Evolutionary conservation across 2,113 vertebrate species (phyloP).

Genomic region (Embiotoca jacksoni): DNA sequence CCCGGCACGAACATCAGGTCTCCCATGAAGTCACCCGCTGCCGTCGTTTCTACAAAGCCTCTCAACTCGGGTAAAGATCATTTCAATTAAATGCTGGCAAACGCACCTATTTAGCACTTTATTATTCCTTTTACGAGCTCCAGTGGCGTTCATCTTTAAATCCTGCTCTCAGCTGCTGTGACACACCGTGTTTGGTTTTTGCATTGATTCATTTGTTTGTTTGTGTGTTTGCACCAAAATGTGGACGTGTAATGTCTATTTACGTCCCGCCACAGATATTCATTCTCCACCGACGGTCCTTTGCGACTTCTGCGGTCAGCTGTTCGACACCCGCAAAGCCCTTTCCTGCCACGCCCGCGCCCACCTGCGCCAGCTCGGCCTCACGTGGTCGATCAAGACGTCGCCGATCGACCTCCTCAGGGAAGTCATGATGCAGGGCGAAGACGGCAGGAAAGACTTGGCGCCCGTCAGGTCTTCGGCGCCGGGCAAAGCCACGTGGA

Average conservation of each 20-base stretch:
- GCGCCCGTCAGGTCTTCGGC: constrained; percentile 21
- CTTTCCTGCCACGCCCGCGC: constrained; percentile 93
- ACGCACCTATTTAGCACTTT: too few relatives aligned
- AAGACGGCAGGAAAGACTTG: constrained; percentile 80
- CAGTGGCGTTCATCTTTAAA: too few relatives aligned
- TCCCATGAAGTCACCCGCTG: constrained; percentile 6
- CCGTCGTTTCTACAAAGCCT: constrained; percentile 35
- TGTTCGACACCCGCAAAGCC: constrained; percentile 94
- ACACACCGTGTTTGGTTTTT: too few relatives aligned
- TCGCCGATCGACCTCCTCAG: constrained; percentile 91
- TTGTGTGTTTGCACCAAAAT: not conserved
- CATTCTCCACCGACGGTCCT: constrained; percentile 87
- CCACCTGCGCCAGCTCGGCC: constrained; percentile 92
- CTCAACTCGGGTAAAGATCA: constrained; percentile 49
- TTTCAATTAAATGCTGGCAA: not conserved
- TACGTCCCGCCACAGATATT: constrained; percentile 55
- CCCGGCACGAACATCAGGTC: constrained; percentile 8
- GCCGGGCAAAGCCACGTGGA: constrained; percentile 62
- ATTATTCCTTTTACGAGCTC: too few relatives aligned
- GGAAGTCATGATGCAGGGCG: constrained; percentile 88
- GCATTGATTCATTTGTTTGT: not conserved
- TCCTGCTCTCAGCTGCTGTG: too few relatives aligned
- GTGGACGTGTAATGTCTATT: too few relatives aligned
- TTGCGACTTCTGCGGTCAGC: constrained; percentile 93
- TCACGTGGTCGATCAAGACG: constrained; percentile 90